Conservation (phyloP, 1,140 invertebrate genomes). For the Drosophila baimaii region DNA sequence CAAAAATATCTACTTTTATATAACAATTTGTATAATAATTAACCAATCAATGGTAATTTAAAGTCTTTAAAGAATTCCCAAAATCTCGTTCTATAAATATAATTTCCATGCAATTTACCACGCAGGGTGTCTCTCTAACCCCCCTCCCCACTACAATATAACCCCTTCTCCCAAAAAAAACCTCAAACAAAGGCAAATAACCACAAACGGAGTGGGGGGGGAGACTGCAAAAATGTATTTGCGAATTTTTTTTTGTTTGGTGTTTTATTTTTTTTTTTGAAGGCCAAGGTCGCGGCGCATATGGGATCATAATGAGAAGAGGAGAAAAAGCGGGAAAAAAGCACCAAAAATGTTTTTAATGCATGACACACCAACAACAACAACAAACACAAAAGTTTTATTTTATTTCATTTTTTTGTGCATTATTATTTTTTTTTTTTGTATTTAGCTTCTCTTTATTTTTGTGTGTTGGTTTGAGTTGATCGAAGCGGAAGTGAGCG, state of each 20-base stretch:
- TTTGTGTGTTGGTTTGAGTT: slow-evolving; percentile 35
- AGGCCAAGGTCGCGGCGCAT: slow-evolving; percentile 58
- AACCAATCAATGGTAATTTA: not conserved
- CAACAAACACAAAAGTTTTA: slow-evolving; percentile 19
- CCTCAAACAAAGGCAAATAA: slow-evolving; percentile 38
- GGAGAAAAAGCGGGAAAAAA: slow-evolving; percentile 15
- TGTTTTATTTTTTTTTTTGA: slow-evolving; percentile 42
- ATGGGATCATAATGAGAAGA: slow-evolving; percentile 53
- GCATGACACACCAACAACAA: slow-evolving; percentile 30
- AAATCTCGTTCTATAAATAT: not conserved
- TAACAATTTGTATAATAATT: not conserved
- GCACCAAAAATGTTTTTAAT: slow-evolving; percentile 44
- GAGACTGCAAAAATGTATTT: slow-evolving; percentile 43
- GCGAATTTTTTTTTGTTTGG: slow-evolving; percentile 39
- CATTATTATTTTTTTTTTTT: slow-evolving; percentile 11
- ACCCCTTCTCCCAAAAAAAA: not conserved
- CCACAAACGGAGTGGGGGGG: slow-evolving; percentile 20
- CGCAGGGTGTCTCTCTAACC: slow-evolving; percentile 1
- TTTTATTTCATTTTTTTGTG: slow-evolving; percentile 20
- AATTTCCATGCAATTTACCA: slow-evolving; percentile 25
- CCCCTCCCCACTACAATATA: not conserved
- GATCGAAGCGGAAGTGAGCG: slow-evolving; percentile 71
- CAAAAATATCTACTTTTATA: too few relatives aligned
- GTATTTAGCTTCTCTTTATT: slow-evolving; percentile 1
- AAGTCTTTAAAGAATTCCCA: not conserved